Evolutionary conservation across 2,888 invertebrate genomes (phyloP).

Genomic region (Thelaira solivaga): DNA sequence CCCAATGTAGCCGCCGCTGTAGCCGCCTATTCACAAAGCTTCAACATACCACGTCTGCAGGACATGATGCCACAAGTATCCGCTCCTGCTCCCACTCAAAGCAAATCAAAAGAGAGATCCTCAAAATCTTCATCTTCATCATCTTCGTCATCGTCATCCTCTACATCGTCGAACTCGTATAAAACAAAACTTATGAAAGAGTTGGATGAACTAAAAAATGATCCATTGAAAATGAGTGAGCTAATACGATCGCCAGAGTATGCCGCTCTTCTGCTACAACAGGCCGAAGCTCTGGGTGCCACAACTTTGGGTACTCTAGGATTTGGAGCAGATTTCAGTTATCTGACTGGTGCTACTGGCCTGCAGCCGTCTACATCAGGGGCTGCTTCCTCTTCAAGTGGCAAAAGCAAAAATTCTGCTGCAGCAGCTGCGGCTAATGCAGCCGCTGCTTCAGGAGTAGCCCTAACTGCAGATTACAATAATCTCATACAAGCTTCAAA

Average conservation of each 20-base stretch:
- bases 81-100: conserved; percentile 45
- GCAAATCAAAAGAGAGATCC: conserved; percentile 72
- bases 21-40: conserved; percentile 72
- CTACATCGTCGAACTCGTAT: conserved; percentile 74
- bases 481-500: conserved; percentile 76
- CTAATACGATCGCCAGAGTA: conserved; percentile 77
- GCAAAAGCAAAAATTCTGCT: conserved; percentile 63
- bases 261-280: conserved; percentile 75
- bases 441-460: conserved; percentile 70
- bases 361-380: conserved; percentile 41
- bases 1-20: conserved; percentile 72
- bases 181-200: conserved; percentile 77
- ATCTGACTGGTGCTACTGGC: conserved; percentile 70
- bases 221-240: conserved; percentile 76
- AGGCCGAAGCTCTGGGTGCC: conserved; percentile 76
- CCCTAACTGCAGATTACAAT: conserved; percentile 74
- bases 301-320: conserved; percentile 75
- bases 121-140: conserved; percentile 72
- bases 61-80: conserved; percentile 57
- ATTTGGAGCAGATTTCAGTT: conserved; percentile 74
- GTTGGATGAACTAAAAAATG: conserved; percentile 76
- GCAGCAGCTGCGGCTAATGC: conserved; percentile 64
- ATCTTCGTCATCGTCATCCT: conserved; percentile 71
- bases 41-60: conserved; percentile 69
- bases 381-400: conserved; percentile 52